Conservation (phyloP, 2,888 invertebrate genomes). For the Frankliniella fusca region DNA sequence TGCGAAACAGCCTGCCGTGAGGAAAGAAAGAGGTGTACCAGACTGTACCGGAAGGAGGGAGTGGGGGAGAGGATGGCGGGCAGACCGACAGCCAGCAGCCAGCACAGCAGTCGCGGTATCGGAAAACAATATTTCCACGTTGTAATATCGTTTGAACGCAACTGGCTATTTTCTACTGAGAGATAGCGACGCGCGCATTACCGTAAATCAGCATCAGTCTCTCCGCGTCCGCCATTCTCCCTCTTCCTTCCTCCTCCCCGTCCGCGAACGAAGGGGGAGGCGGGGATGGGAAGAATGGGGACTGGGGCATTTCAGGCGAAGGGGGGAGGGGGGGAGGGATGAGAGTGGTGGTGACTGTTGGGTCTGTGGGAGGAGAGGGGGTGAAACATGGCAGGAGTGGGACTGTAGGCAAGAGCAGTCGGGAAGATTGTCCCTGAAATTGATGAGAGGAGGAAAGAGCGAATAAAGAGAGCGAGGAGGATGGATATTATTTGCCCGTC, state of each 20-base stretch:
- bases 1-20: too few species aligned
- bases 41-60: background rate
- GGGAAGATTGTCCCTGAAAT: too few species aligned
- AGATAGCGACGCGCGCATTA: constrained; percentile 21
- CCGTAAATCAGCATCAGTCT: constrained; percentile 26
- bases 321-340: background rate
- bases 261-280: background rate
- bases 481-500: too few species aligned
- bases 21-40: too few species aligned
- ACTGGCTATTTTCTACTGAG: constrained; percentile 26
- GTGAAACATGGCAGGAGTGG: background rate
- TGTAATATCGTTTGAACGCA: constrained; percentile 26
- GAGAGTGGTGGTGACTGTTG: background rate
- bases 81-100: background rate
- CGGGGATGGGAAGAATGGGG: background rate
- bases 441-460: too few species aligned
- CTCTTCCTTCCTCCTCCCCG: background rate
- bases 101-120: background rate
- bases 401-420: too few species aligned
- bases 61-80: background rate
- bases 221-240: background rate
- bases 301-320: background rate
- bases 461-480: too few species aligned
- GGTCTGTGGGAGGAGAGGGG: background rate
- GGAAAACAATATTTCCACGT: constrained; percentile 26